Base-by-base conservation (phyloP, 2,113 vertebrate species). In the Phoenicopterus ruber region DNA sequence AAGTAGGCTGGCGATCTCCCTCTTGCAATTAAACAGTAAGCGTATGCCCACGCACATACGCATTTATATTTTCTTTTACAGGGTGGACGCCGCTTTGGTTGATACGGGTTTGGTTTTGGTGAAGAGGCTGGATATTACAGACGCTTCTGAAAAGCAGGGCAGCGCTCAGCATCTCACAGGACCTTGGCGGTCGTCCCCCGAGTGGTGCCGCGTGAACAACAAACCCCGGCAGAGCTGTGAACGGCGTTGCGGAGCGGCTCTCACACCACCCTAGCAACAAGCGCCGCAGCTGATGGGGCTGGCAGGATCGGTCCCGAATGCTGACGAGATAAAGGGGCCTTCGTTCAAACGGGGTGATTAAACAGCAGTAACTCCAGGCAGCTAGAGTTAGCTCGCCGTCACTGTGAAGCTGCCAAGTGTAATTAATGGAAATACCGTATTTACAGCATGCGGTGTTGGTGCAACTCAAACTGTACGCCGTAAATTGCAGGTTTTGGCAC, bases 381-480 rank as follows among this genome's bases (percentile, higher is more conserved):
- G 86, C n/a, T 20, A 5, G 22, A 47, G 19, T n/a, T 31, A 21
- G 40, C 72, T 76, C 38, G 4, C 55, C 11, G 0, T 2, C 46
- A 0, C 22, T 36, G 7, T 38, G 1, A 40, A 59, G 91, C 73
- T 26, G 54, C 54, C 20, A 31, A 25, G 13, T 1, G 4, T 22
- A 31, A 77, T 9, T 10, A 50, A 50, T 11, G 62, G 62, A 59
- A 86, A 25, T 13, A 10, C 20, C 42, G 2, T 31, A 16, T 42
- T 77, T 50, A n/a, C 3, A 3, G n/a, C 9, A 13, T 1, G 7
- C 1, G 12, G 13, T 18, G 40, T 19, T 36, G 38, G 34, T 8
- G 9, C 9, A 0, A 2, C 38, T 25, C 25, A 26, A 1, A 10
- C 10, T 1, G 36, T 11, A 20, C 1, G 1, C n/a, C 15, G 6